Conservation (phyloP, 2,113 vertebrate species). For the Madoqua kirkii region DNA sequence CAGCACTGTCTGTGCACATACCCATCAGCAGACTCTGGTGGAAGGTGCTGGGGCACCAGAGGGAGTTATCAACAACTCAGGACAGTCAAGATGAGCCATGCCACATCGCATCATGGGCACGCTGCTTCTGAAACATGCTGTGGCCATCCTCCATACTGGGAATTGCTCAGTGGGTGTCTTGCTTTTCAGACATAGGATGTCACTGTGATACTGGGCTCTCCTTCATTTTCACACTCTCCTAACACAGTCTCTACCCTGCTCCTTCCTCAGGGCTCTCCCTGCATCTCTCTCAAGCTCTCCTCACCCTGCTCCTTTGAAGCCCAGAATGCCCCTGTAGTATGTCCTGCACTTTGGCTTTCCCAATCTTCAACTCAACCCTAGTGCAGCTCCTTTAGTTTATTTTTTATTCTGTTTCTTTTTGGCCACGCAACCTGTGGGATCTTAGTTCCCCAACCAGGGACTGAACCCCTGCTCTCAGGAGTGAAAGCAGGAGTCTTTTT, state of each 20-base stretch:
- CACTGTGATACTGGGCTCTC: not conserved
- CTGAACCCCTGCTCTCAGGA: not conserved
- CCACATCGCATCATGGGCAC: not conserved
- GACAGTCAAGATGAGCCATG: not conserved
- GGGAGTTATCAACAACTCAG: not conserved
- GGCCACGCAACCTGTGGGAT: not conserved
- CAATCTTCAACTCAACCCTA: not conserved
- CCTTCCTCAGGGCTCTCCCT: not conserved
- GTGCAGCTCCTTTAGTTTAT: not conserved
- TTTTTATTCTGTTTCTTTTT: not conserved
- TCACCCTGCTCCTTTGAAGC: not conserved
- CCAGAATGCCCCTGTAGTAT: not conserved
- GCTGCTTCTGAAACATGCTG: not conserved
- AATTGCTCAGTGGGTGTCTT: not conserved
- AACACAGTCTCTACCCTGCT: not conserved
- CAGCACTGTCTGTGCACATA: not conserved
- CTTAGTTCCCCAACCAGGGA: not conserved
- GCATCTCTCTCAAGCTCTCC: not conserved
- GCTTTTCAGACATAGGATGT: not conserved
- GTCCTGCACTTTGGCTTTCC: not conserved
- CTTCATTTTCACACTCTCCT: not conserved
- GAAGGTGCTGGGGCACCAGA: not conserved
- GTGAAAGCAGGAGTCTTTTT: not conserved
- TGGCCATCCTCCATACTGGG: not conserved
- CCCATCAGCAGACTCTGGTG: not conserved